Percentiles rank a stretch among this genome's conserved stretches.
These are phyloP conservation scores for Hypsibius dujardini DNA, from an alignment of 1,140 invertebrate species.

Conservation along the genomic window DNA sequence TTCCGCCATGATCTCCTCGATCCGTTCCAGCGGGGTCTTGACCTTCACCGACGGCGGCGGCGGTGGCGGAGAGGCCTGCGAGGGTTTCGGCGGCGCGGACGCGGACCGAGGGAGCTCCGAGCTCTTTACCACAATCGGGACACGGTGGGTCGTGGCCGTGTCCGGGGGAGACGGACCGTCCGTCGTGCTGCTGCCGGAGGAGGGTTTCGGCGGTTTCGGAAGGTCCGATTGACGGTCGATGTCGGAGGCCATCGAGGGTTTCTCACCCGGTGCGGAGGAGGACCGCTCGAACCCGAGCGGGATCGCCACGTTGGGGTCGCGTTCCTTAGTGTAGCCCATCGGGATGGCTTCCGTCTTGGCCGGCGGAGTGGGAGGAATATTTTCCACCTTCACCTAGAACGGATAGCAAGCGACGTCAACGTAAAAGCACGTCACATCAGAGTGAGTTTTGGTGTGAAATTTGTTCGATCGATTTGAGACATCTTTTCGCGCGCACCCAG, in stretches of 20 bases:
- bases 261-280: not conserved
- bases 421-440: not conserved
- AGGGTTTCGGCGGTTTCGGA: not conserved
- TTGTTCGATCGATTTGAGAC: not conserved
- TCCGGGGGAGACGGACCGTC: not conserved
- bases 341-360: not conserved
- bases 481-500: not conserved
- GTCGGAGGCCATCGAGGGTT: not conserved
- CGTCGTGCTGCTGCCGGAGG: not conserved
- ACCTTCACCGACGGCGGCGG: not conserved
- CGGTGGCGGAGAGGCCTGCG: not conserved
- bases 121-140: not conserved
- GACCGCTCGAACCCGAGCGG: not conserved
- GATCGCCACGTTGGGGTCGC: not conserved
- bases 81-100: not conserved
- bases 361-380: not conserved
- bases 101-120: not conserved
- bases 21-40: not conserved
- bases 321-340: conserved; percentile 11
- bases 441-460: not conserved
- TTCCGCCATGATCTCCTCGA: not conserved
- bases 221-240: too few species aligned
- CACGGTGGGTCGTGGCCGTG: not conserved
- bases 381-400: not conserved
- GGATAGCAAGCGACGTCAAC: not conserved